These are phyloP conservation scores for Alfaro cultratus DNA, from an alignment of 2,797 vertebrate species.

Conservation along the genomic window DNA sequence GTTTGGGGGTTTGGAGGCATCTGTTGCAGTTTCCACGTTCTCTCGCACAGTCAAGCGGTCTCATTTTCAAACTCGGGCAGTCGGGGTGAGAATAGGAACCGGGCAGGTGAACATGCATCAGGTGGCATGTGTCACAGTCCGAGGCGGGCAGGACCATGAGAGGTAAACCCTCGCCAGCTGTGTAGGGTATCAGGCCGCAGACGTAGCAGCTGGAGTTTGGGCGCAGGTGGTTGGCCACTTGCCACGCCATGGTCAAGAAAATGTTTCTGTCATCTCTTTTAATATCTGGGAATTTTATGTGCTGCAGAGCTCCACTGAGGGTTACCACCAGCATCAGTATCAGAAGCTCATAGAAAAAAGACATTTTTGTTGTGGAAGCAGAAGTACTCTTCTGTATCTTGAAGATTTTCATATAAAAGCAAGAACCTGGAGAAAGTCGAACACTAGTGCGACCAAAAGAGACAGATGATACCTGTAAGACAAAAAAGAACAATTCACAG, in stretches of 20 bases:
- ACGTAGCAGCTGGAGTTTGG: conserved; percentile 65
- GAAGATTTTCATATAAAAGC: neutral
- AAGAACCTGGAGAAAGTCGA: neutral
- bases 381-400: neutral
- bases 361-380: conserved; percentile 16
- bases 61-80: conserved; percentile 48
- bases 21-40: conserved; percentile 44
- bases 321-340: conserved; percentile 18
- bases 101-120: conserved; percentile 46
- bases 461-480: conserved; percentile 4
- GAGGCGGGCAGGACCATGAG: conserved; percentile 64
- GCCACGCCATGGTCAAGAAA: conserved; percentile 61
- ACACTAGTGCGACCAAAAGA: neutral
- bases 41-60: conserved; percentile 42
- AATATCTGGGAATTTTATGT: neutral
- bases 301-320: neutral
- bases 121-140: conserved; percentile 63
- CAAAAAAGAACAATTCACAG: neutral
- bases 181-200: conserved; percentile 59
- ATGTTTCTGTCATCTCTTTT: conserved; percentile 39
- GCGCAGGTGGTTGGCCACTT: conserved; percentile 45
- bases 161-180: conserved; percentile 57
- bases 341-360: conserved; percentile 8
- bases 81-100: conserved; percentile 33
- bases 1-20: conserved; percentile 42